Base-by-base conservation (phyloP, 2,797 vertebrate species). In the Hafferia zeledoni region DNA sequence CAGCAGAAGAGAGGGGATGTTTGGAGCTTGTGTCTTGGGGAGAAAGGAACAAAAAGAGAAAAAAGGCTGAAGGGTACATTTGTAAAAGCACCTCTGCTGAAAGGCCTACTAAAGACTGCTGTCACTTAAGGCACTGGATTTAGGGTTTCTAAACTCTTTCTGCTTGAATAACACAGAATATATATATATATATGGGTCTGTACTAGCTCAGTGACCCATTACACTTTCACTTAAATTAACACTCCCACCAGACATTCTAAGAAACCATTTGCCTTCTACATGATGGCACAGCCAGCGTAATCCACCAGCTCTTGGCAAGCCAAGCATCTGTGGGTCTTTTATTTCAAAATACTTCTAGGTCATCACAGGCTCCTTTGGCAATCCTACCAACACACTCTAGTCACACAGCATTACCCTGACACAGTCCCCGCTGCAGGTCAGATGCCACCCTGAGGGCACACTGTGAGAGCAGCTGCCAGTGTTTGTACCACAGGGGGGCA, bases 91-190 rank as follows among this genome's bases (percentile, higher is more conserved):
- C 6, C 20, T 82, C 75, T 70, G 52, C 56, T 84, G 44, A 84
- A 92, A 87, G 39, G 55, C 69, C 47, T 55, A 25, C 63, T 76
- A 59, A 64, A 72, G 70, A 52, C 70, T 87, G 52, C 59, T 55
- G 5, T 30, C 0, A 0, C 75, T 74, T 76, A 44, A 70, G 78
- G 74, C 84, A 31, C 49, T 84, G 35, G 11, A 76, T 50, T 68
- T 9, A 28, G 13, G 33, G 39, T 20, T 89, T 89, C 80, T 59
- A 25, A 76, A 70, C n/a, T 77, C 50, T 30, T 96, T 95, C 89
- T 85, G 92, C 86, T 39, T 0, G 1, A 93, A 1, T 87, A 87
- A 80, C 64, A 85, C 49, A 85, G 33, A 90, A 60, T 60, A 46
- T 67, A 28, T 17, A 53, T 8, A 53, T 35, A 35, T 39, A 28